Percentiles rank a stretch among this genome's conserved stretches.
Conservation (phyloP, 2,888 invertebrate species). For the Anthophora plumipes region DNA sequence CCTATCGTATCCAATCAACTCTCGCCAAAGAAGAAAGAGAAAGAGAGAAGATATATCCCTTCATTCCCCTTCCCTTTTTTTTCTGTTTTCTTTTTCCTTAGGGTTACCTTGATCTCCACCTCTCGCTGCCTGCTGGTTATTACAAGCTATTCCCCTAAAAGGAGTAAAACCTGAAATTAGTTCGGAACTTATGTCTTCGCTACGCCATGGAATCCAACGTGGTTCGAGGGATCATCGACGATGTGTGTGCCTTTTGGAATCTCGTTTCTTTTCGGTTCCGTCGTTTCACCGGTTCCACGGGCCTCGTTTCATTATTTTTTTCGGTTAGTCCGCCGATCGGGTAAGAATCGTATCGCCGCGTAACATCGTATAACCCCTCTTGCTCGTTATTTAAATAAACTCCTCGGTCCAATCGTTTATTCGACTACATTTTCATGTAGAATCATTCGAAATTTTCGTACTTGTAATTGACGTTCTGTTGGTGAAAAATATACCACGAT, state of each 20-base stretch:
- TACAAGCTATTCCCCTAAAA: constrained; percentile 68
- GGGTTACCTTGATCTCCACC: constrained; percentile 60
- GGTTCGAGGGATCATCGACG: constrained; percentile 14
- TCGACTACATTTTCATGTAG: not conserved
- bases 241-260: constrained; percentile 28
- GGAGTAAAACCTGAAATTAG: constrained; percentile 69
- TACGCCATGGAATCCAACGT: constrained; percentile 58
- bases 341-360: constrained; percentile 16
- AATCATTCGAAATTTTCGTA: too few species aligned
- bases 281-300: not conserved
- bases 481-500: too few species aligned
- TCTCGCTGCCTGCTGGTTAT: constrained; percentile 62
- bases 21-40: constrained; percentile 14
- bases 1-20: constrained; percentile 69
- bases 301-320: constrained; percentile 31
- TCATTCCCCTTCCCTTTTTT: constrained; percentile 14
- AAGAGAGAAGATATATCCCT: constrained; percentile 23
- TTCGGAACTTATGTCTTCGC: constrained; percentile 64
- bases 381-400: constrained; percentile 35
- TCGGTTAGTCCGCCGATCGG: not conserved
- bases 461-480: too few species aligned
- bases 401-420: constrained; percentile 9
- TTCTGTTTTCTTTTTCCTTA: constrained; percentile 1
- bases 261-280: constrained; percentile 27
- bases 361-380: constrained; percentile 1